Base-by-base conservation (phyloP, 2,113 vertebrate genomes). In the Clupea harengus region DNA sequence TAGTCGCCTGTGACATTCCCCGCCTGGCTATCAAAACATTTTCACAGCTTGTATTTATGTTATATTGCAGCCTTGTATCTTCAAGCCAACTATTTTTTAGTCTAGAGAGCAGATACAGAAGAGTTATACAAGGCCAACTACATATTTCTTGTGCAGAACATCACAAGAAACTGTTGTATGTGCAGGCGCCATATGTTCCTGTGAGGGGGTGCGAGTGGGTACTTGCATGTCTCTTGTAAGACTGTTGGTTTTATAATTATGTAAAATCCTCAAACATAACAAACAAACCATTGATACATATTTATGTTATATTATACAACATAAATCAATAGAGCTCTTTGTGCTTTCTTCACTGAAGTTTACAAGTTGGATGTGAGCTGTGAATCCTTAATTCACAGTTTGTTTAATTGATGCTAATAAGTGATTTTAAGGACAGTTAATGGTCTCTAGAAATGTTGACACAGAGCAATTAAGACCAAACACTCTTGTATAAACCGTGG, bases 391-490 rank as follows among this genome's bases (percentile, higher is more conserved):
- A 28, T 49, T 50, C 6, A 9, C 50, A 60, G 52, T 25, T 22
- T 52, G 64, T 45, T 84, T 85, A 67, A 81, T 52, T 28, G 11
- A 22, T 81, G 78, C 81, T 86, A 85, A 81, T 81, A 81, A 82
- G 47, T 82, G 80, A 87, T 83, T 85, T 57, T 83, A 89, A 89
- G 86, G 86, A 85, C 52, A 83, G 81, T 85, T 89, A 91, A 91
- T 91, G 84, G 89, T 75, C 84, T 87, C 64, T 64, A 83, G 54
- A 86, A 88, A 81, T 84, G 83, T 84, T 90, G 88, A 89, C 83
- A 87, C 44, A 78, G 49, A 88, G 85, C 81, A 81, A 85, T 88
- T 88, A 84, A 87, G 57, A 78, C 75, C 47, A 67, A 84, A 72
- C 81, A 49, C 81, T 84, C 82, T 84, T 83, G 72, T 72, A 81